Conservation (phyloP, 2,113 vertebrate species). For the Grus americana region DNA sequence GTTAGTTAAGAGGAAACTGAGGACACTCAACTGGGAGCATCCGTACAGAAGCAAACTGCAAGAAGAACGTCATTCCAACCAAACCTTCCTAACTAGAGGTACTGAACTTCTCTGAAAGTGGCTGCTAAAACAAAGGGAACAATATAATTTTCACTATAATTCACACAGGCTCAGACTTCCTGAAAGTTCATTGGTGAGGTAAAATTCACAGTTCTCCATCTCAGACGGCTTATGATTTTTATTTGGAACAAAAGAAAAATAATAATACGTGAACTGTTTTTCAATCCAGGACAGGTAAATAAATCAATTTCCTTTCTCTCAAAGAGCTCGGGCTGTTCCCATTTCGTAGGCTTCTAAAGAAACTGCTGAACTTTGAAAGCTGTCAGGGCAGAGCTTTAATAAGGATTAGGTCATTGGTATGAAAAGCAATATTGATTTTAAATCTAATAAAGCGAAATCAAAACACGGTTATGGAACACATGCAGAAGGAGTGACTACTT, state of each 20-base stretch:
- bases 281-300: neutral
- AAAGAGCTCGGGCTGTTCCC: neutral
- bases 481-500: neutral
- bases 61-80: neutral
- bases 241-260: neutral
- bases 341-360: neutral
- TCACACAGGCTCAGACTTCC: neutral
- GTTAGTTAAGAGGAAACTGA: neutral
- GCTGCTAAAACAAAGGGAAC: neutral
- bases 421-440: conserved; percentile 47
- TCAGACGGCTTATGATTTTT: neutral
- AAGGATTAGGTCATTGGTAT: conserved; percentile 33
- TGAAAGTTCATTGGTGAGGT: neutral
- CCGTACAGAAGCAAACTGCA: neutral
- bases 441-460: conserved; percentile 51
- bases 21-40: neutral
- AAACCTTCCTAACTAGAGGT: neutral
- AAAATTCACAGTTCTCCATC: neutral
- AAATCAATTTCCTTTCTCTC: neutral
- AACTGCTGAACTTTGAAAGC: conserved; percentile 23
- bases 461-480: neutral
- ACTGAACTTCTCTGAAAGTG: neutral
- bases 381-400: conserved; percentile 4
- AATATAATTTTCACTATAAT: neutral
- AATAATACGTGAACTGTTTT: neutral